Evolutionary conservation across 2,888 invertebrate species (phyloP), one percentile per base, ranked within the genome.

Genomic region (Pristionchus exspectatus): DNA sequence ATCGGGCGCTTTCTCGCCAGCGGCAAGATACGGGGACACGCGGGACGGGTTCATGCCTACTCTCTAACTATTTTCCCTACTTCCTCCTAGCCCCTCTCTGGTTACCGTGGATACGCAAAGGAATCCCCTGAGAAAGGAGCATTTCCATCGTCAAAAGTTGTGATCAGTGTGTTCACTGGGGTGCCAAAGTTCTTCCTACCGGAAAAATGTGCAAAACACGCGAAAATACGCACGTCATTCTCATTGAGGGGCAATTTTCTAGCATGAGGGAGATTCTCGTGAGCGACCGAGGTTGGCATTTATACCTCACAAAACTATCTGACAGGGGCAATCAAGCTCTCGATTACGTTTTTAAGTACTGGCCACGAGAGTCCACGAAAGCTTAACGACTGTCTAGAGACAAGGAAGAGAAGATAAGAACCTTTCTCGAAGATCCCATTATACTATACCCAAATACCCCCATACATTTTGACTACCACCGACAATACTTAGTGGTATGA

Each of bases 11-110:
- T 81, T 44, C 54, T 81, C 81, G 54, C 50, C 81, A 5, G 50
- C 81, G 5, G 81, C 81, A 10, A 81, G 81, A 81, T 81, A 81
- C 12, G 81, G 81, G 9, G 50, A 33, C 1, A 81, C 81, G 16
- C 81, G 81, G n/a, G 74, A 74, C 44, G 81, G 81, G 33, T 81
- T 81, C 81, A 81, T 81, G 7, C 69, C 69, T 44, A 77, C 44
- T 77, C 69, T n/a, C 27, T 81, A 24, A 81, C 81, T 81, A 81
- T 54, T 81, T 54, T 5, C 72, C 50, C n/a, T 12, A 74, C 74
- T 74, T 54, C 54, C 81, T 81, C 27, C 63, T 77, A 21, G 7
- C 81, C 50, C 50, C 50, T 50, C 81, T 2, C 30, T 72, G 10
- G 74, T 74, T 74, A 33, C 74, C 74, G 38, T 38, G 74, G 38